Percentiles rank a stretch among this genome's conserved stretches.
phyloP scores from a whole-genome alignment of 2,888 invertebrate species.

The Caenorhabditis panamensis region DNA sequence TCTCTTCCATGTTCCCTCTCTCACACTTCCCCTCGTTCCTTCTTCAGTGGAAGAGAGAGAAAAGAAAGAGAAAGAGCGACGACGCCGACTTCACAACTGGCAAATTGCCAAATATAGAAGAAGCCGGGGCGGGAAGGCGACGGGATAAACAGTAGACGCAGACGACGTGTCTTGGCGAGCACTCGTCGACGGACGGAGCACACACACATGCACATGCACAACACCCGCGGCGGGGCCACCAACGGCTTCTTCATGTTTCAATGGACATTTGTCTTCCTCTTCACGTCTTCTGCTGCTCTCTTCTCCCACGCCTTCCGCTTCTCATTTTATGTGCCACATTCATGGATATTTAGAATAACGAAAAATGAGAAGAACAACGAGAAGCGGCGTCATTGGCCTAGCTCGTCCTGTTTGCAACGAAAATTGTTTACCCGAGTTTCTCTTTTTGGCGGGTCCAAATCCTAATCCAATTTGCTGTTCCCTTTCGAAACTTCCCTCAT shows the following conservation, averaged over 20 bases:
- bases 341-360: not conserved
- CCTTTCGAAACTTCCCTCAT: not conserved
- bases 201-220: slow-evolving; percentile 45
- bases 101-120: slow-evolving; percentile 62
- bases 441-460: slow-evolving; percentile 8
- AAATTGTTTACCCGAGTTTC: slow-evolving; percentile 15
- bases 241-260: slow-evolving; percentile 54
- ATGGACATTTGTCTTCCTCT: slow-evolving; percentile 40
- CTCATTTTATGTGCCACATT: slow-evolving; percentile 7
- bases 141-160: slow-evolving; percentile 15
- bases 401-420: slow-evolving; percentile 14
- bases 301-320: slow-evolving; percentile 8
- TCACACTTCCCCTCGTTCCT: slow-evolving; percentile 4
- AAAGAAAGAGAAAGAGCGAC: slow-evolving; percentile 5
- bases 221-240: slow-evolving; percentile 15
- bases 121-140: not conserved
- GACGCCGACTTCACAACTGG: slow-evolving; percentile 57
- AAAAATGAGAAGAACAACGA: not conserved
- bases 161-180: slow-evolving; percentile 1
- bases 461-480: slow-evolving; percentile 43
- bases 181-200: slow-evolving; percentile 11
- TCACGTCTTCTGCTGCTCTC: slow-evolving; percentile 15
- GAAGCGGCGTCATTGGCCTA: not conserved
- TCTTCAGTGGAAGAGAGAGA: slow-evolving; percentile 10
- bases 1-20: not conserved